Base-by-base conservation (phyloP, 2,888 invertebrate genomes). In the Malacosoma neustria region DNA sequence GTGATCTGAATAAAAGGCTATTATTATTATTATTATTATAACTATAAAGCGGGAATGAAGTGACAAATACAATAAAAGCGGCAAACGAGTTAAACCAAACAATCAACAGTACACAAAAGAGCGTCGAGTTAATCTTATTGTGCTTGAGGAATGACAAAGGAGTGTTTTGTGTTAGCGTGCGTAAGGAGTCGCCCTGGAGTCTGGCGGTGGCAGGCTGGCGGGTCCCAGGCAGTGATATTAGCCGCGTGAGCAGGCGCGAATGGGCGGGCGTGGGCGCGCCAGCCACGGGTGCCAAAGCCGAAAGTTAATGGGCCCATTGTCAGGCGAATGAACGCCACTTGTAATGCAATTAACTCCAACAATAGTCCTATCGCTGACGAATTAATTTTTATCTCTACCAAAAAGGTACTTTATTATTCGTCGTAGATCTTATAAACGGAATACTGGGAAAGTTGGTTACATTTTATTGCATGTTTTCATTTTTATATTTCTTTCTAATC, bases 311-410 rank as follows among this genome's bases (percentile, higher is more conserved):
- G 77, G 64, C 70, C 79, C 67, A 72, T 84, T 84, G 82, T 84
- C 52, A 56, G 54, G 58, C 65, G 57, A 57, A 66, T 72, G 68
- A 59, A 67, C 62, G 72, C 67, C 80, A 74, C 84, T 84, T 79
- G 74, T 85, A 84, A 85, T 82, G 80, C 85, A 85, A 85, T 85
- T 85, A 85, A 80, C 76, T 72, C 57, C 58, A 50, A 85, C 85
- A 85, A 82, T 76, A 50, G 70, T 53, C 61, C 61, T 75, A 72
- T 77, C 76, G 72, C 66, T 84, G 67, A 75, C 75, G 70, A 80
- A 76, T 79, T 80, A 77, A 79, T 79, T 79, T 73, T 73, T 72
- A 72, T 56, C 22, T 9, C 22, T 22, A 54, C 56, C 58, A 41
- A 53, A 53, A 22, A 22, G 22, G 22, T 22, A 22, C 22, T 2